Base-by-base conservation (phyloP, 2,888 invertebrate species). In the Operophtera brumata region DNA sequence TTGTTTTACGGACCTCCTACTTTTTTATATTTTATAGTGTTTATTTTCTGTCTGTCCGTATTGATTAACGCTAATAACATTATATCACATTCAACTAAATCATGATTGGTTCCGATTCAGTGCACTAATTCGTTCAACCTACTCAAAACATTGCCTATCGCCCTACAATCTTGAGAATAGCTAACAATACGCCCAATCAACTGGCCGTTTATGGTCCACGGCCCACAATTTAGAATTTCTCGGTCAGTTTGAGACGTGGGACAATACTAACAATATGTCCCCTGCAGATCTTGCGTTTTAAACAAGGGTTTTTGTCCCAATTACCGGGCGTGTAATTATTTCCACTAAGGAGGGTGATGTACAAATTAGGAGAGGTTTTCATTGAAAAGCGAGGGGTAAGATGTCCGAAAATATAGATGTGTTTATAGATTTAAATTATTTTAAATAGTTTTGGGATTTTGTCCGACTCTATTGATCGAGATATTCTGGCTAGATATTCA, bases 231-330 rank as follows among this genome's bases (percentile, higher is more conserved):
- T 86, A 72, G 71, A 79, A 86, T 84, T 81, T 77, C 72, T 74
- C 85, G 89, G 89, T 86, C 89, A 88, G 82, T 80, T 79, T 71
- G 64, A 67, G 61, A 53, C 61, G 63, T 65, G 72, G 77, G 65
- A 59, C 63, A 66, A 57, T 57, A 45, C 47, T 57, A 67, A 85
- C 84, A 86, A 86, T 83, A 69, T 84, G 88, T 88, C 89, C 84
- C 82, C 72, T 61, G 73, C 89, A 89, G 88, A 80, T 76, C 76
- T 73, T 73, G 72, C 77, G 75, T 73, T 79, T 83, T 83, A 85
- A 89, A 85, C 85, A 85, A 85, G 86, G 86, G 84, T 78, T 84
- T 86, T 84, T 82, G 74, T 77, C 78, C 79, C 84, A 85, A 88
- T 86, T 87, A 86, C 74, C 70, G 75, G 77, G 77, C 73, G 70